Conservation (phyloP, 1,140 invertebrate genomes). For the Ctenoplectra terminalis region DNA sequence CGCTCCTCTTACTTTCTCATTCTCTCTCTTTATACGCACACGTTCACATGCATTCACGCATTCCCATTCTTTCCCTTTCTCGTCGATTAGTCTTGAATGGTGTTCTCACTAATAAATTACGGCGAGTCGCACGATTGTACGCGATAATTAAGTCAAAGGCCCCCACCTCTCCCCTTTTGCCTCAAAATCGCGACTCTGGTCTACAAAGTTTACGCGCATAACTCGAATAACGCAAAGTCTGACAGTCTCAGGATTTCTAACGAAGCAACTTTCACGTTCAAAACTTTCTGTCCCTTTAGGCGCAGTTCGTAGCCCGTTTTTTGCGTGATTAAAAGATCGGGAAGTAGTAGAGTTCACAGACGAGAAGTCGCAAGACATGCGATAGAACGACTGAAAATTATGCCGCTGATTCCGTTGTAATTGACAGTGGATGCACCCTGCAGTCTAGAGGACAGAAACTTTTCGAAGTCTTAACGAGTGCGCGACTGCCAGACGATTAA, state of each 20-base stretch:
- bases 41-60: neutral
- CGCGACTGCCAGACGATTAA: neutral
- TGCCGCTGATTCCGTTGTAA: slow-evolving; percentile 29
- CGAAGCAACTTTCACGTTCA: neutral
- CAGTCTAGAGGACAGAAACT: neutral
- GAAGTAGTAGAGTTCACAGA: slow-evolving; percentile 2
- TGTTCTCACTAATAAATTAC: slow-evolving; percentile 35
- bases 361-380: neutral
- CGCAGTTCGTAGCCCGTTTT: slow-evolving; percentile 12
- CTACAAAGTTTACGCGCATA: neutral
- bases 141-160: slow-evolving; percentile 44
- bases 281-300: neutral
- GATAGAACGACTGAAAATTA: slow-evolving; percentile 19
- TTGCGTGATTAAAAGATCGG: neutral
- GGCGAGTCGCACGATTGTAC: slow-evolving; percentile 39
- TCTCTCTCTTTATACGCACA: neutral
- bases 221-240: too few relatives aligned
- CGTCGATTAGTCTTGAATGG: slow-evolving; percentile 4
- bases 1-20: neutral
- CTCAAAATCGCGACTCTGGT: slow-evolving; percentile 44
- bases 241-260: too few relatives aligned
- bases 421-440: slow-evolving; percentile 27
- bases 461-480: neutral
- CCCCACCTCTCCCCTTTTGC: neutral
- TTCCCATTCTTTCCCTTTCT: neutral